Evolutionary conservation across 92 coral and sea anemone species (phyloP), one percentile per base, ranked within the genome.

Genomic region (Meandrina meandrites): DNA sequence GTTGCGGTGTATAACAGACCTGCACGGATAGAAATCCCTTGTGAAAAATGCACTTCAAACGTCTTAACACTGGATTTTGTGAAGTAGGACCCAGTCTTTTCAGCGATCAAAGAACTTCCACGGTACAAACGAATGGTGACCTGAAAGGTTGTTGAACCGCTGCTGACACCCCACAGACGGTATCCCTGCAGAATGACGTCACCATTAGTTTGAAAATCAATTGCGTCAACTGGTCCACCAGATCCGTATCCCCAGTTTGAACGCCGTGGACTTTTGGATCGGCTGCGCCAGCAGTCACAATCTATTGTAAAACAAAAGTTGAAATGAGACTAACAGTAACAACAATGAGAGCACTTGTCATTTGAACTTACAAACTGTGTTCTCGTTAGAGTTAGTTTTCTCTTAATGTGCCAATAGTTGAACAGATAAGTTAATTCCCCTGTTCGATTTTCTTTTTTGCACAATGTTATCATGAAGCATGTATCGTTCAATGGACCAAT

Each of bases 241-340:
- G 0, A 5, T n/a, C n/a, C n/a, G 47, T 34, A 21, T 3, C 35
- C n/a, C 89, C 89, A 86, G 5, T 40, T 7, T 13, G 35, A 0
- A 28, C 12, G 48, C 4, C 3, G 0, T 8, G 67, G 84, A 8
- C 75, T 76, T 32, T 40, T 10, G 31, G 58, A 47, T 53, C 56
- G 35, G 58, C 66, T 79, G 36, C 91, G 83, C 91, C 91, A 88
- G 57, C 91, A 88, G 27, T 58, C 76, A 45, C 84, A 82, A 50
- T 82, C 32, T 30, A 69, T 32, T 42, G 35, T n/a, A 28, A 42
- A 50, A 68, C 6, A 28, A 16, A 36, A 28, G 24, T 45, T 4
- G 35, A 81, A 15, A 35, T 22, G 6, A 60, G 4, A 60, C 21
- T 2, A 60, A 21, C 12, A 60, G 27, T 8, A 21, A 24, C 30